Percentiles rank a stretch among this genome's conserved stretches.
Conservation (phyloP, 2,797 vertebrate genomes). For the Tragelaphus eurycerus region DNA sequence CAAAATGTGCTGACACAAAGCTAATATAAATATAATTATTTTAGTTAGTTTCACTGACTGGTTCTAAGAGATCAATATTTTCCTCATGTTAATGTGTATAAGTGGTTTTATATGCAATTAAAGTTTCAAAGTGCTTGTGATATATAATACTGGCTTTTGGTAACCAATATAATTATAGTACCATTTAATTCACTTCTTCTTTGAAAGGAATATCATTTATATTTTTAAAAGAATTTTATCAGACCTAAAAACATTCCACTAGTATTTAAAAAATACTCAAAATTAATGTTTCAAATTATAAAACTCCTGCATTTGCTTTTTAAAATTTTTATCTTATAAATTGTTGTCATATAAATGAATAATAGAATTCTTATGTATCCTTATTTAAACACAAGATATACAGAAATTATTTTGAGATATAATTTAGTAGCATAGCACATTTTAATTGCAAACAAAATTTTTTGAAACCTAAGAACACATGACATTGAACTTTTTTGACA, state of each 20-base stretch:
- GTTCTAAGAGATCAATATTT: slow-evolving; percentile 1
- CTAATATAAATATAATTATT: slow-evolving; percentile 38
- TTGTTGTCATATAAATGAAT: not conserved
- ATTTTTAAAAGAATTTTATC: not conserved
- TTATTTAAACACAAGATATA: not conserved
- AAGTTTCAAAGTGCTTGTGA: not conserved
- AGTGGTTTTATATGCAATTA: slow-evolving; percentile 22
- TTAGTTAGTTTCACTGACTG: slow-evolving; percentile 4
- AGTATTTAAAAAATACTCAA: not conserved
- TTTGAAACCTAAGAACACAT: not conserved
- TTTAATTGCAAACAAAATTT: not conserved
- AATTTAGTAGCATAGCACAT: not conserved
- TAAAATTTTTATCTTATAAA: not conserved
- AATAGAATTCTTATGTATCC: not conserved
- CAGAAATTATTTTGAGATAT: not conserved
- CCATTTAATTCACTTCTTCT: not conserved
- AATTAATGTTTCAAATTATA: not conserved
- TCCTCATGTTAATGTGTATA: not conserved
- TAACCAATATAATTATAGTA: not conserved
- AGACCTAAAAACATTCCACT: not conserved
- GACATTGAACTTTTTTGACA: not conserved
- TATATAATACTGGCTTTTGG: not conserved
- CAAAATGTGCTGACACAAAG: slow-evolving; percentile 27
- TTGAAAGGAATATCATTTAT: not conserved
- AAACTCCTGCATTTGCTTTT: not conserved